Evolutionary conservation across 1,140 invertebrate genomes (phyloP).

Genomic region (Asbolus verrucosus): DNA sequence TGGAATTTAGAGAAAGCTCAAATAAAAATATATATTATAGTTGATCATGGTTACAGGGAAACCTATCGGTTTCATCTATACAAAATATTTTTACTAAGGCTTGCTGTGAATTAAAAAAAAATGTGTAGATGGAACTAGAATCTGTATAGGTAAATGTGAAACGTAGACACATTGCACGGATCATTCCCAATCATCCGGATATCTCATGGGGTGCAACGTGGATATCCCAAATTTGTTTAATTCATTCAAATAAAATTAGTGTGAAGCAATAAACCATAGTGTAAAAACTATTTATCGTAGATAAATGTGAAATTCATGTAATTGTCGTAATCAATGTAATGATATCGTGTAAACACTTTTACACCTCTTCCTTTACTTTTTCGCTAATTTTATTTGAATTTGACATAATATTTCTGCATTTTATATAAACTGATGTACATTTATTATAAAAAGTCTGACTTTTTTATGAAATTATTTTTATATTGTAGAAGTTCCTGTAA

Average conservation of each 20-base stretch:
- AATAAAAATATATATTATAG: slow-evolving; percentile 31
- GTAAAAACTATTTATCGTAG: slow-evolving; percentile 13
- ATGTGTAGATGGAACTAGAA: slow-evolving; percentile 43
- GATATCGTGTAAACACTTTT: too few species aligned
- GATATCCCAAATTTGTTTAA: slow-evolving; percentile 34
- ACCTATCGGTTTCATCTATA: slow-evolving; percentile 35
- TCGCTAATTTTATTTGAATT: slow-evolving; percentile 47
- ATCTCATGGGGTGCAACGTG: slow-evolving; percentile 50
- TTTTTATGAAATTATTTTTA: slow-evolving; percentile 52
- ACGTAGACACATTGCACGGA: slow-evolving; percentile 47
- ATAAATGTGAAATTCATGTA: slow-evolving; percentile 12
- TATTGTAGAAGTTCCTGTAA: slow-evolving; percentile 50
- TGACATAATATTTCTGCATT: slow-evolving; percentile 35
- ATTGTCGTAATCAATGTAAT: too few species aligned
- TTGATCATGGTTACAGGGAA: slow-evolving; percentile 47
- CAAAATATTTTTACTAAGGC: slow-evolving; percentile 13
- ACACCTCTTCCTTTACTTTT: too few species aligned
- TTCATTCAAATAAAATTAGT: slow-evolving; percentile 45
- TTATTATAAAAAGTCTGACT: slow-evolving; percentile 53
- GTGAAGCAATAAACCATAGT: slow-evolving; percentile 36
- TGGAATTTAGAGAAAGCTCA: slow-evolving; percentile 38
- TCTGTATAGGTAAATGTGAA: slow-evolving; percentile 22
- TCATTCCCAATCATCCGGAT: slow-evolving; percentile 46
- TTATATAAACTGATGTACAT: slow-evolving; percentile 40
- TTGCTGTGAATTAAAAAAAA: slow-evolving; percentile 12